Percentiles rank a stretch among this genome's conserved stretches.
phyloP scores from a whole-genome alignment of 1,140 invertebrate genomes.

The Atopsyche davidsoni region DNA sequence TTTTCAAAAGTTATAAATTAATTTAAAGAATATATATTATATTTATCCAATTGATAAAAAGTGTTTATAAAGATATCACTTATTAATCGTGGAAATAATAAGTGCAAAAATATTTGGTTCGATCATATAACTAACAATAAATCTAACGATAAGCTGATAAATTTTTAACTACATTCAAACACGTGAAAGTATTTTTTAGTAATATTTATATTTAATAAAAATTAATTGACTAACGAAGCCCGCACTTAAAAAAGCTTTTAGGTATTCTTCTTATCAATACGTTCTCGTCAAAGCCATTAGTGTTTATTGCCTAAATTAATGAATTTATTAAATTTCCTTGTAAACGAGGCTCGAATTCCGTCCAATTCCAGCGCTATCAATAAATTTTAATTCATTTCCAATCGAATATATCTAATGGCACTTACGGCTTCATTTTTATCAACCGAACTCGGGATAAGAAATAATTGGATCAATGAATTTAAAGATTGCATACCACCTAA shows the following conservation, averaged over 20 bases:
- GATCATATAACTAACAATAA: too few species aligned
- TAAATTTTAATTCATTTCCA: constrained; percentile 30
- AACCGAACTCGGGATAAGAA: constrained; percentile 20
- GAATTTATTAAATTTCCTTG: constrained; percentile 29
- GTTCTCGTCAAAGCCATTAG: constrained; percentile 22
- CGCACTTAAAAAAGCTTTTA: constrained; percentile 23
- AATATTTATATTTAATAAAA: constrained; percentile 17
- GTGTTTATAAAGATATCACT: too few species aligned
- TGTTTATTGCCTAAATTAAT: constrained; percentile 26
- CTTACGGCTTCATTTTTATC: constrained; percentile 26
- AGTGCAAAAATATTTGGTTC: too few species aligned
- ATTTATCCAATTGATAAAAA: too few species aligned
- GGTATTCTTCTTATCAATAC: constrained; percentile 22
- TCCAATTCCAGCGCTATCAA: constrained; percentile 19
- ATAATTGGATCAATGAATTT: constrained; percentile 27
- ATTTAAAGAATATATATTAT: too few species aligned
- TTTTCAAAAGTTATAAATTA: too few species aligned
- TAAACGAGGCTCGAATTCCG: constrained; percentile 16
- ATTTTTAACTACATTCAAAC: too few species aligned
- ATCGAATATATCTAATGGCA: constrained; percentile 23
- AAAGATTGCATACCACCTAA: constrained; percentile 29
- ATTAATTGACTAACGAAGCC: constrained; percentile 19
- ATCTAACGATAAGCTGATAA: too few species aligned
- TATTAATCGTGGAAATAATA: too few species aligned
- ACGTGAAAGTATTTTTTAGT: too few species aligned